Evolutionary conservation across 2,113 vertebrate species (phyloP).

Genomic region (Nyctibius bracteatus): DNA sequence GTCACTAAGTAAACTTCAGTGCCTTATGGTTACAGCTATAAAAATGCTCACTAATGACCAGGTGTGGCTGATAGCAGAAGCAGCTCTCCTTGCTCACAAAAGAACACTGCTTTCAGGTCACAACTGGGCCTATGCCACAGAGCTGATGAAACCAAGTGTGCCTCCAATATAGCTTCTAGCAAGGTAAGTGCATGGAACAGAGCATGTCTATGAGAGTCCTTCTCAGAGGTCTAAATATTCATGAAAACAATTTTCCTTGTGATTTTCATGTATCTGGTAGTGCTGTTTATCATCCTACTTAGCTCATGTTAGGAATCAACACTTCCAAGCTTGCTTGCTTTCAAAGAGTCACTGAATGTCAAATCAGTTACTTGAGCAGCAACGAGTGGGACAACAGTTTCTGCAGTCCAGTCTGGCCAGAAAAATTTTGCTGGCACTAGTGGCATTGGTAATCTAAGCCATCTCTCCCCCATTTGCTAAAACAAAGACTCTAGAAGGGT

Average conservation of each 20-base stretch:
- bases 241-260: background rate
- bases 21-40: background rate
- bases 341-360: background rate
- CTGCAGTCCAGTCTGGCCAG: background rate
- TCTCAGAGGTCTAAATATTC: background rate
- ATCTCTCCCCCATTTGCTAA: background rate
- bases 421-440: background rate
- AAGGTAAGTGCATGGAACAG: background rate
- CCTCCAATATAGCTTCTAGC: fast-evolving
- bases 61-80: background rate
- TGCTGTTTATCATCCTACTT: background rate
- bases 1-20: background rate
- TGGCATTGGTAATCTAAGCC: background rate
- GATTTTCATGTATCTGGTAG: background rate
- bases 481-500: background rate
- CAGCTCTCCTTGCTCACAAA: background rate
- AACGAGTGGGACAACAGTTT: background rate
- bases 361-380: background rate
- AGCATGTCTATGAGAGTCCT: fast-evolving
- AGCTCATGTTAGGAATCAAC: background rate
- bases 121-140: background rate
- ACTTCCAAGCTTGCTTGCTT: background rate
- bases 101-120: background rate
- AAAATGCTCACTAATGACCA: background rate
- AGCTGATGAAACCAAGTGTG: background rate